Conservation (phyloP, 2,888 invertebrate genomes). For the Exephanes ischioxanthus region DNA sequence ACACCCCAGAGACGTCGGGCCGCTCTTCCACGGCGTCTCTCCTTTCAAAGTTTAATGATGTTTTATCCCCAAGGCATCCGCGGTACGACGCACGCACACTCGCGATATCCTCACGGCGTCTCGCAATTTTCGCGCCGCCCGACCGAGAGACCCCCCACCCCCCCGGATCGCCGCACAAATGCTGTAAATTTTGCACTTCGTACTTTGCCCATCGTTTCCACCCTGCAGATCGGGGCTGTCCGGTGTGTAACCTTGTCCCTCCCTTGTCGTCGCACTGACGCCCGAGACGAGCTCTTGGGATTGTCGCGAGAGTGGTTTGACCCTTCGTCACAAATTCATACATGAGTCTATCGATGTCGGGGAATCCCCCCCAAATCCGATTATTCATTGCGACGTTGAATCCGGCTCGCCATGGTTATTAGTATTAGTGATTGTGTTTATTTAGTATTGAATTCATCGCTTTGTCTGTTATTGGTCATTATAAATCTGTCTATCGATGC, state of each 20-base stretch:
- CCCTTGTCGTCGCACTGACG: not conserved
- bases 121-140: slow-evolving; percentile 52
- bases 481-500: not conserved
- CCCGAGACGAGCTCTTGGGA: not conserved
- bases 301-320: not conserved
- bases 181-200: slow-evolving; percentile 59
- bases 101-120: slow-evolving; percentile 1
- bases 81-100: slow-evolving; percentile 28
- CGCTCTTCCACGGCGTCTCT: slow-evolving; percentile 42
- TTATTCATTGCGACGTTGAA: not conserved
- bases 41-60: slow-evolving; percentile 72
- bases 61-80: slow-evolving; percentile 68
- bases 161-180: slow-evolving; percentile 21
- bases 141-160: slow-evolving; percentile 27
- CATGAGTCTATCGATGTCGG: not conserved
- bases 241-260: not conserved
- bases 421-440: not conserved
- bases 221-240: not conserved
- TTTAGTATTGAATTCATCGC: not conserved
- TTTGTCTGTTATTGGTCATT: not conserved
- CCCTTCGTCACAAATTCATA: not conserved
- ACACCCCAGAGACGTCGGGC: slow-evolving; percentile 64
- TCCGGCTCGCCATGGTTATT: not conserved
- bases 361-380: not conserved
- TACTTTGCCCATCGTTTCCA: slow-evolving; percentile 39